phyloP scores from a whole-genome alignment of 2,888 invertebrate genomes.

The Drosophila villosipedis region DNA sequence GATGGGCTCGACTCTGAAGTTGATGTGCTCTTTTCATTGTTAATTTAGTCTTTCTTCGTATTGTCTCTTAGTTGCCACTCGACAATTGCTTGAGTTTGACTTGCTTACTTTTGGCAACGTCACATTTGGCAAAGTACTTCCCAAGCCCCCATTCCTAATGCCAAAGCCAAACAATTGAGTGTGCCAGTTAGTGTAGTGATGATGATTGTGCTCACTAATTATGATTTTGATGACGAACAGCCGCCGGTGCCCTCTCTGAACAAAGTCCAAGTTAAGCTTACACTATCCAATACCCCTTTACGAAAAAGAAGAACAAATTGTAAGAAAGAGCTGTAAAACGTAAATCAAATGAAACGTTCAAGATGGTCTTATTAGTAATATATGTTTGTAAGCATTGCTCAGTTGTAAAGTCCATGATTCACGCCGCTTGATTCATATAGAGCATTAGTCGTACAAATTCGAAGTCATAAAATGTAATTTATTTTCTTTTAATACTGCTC shows the following conservation, averaged over 20 bases:
- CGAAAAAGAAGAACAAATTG: accelerated
- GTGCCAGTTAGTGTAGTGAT: conserved; percentile 33
- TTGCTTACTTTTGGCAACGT: conserved; percentile 33
- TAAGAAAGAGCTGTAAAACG: neutral
- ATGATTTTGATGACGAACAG: conserved; percentile 35
- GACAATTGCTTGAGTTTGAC: conserved; percentile 13
- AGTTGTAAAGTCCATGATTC: neutral
- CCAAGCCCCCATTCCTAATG: conserved; percentile 40
- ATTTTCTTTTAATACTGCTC: neutral
- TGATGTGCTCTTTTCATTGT: neutral
- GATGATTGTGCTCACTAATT: conserved; percentile 9
- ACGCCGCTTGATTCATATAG: neutral
- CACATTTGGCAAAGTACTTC: conserved; percentile 43
- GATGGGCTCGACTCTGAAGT: conserved; percentile 46
- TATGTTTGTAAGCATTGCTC: neutral
- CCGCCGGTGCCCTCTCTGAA: neutral
- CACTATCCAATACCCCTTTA: conserved; percentile 14
- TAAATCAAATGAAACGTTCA: neutral
- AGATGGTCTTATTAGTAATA: neutral
- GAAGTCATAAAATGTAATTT: neutral
- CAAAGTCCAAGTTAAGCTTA: neutral
- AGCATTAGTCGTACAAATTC: neutral
- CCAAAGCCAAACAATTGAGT: conserved; percentile 41
- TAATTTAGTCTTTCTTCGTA: neutral
- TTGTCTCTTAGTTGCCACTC: neutral